A percentile compares a stretch with the other conserved stretches of the same genome.
Evolutionary conservation across 2,888 invertebrate species (phyloP).

Genomic region (Galerucella pusilla): DNA sequence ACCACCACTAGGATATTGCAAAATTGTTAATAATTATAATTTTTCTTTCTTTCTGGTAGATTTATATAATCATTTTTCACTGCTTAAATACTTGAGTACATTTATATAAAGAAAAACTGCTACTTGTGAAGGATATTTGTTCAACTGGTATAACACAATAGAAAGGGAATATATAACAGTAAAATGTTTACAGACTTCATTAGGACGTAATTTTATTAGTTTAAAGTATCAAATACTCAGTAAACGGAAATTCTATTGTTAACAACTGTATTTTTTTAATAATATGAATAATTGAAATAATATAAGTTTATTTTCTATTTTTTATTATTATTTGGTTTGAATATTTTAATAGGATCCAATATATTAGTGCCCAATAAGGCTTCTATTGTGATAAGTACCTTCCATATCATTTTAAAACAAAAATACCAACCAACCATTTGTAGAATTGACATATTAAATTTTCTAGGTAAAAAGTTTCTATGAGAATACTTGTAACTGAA

Average conservation of each 20-base stretch:
- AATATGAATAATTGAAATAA: not conserved
- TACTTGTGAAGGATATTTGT: not conserved
- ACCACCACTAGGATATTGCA: constrained; percentile 9
- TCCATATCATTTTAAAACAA: no score
- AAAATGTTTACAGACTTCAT: not conserved
- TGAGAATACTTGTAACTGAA: no score
- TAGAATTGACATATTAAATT: no score
- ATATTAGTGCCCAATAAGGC: no score
- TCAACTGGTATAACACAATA: not conserved
- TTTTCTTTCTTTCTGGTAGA: not conserved
- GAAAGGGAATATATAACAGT: constrained; percentile 7
- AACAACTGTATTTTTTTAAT: not conserved
- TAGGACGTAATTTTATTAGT: not conserved
- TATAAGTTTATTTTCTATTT: not conserved
- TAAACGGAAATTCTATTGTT: not conserved
- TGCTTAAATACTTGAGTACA: not conserved
- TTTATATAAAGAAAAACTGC: not conserved
- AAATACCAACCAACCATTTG: no score
- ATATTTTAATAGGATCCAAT: not conserved
- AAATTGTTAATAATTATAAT: constrained; percentile 13
- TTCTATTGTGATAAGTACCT: no score
- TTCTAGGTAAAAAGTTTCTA: no score
- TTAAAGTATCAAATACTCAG: not conserved
- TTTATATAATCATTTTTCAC: not conserved
- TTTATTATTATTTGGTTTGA: not conserved